Evolutionary conservation across 2,888 invertebrate genomes (phyloP), one percentile per base, ranked within the genome.

Genomic region (Apantesis nais): DNA sequence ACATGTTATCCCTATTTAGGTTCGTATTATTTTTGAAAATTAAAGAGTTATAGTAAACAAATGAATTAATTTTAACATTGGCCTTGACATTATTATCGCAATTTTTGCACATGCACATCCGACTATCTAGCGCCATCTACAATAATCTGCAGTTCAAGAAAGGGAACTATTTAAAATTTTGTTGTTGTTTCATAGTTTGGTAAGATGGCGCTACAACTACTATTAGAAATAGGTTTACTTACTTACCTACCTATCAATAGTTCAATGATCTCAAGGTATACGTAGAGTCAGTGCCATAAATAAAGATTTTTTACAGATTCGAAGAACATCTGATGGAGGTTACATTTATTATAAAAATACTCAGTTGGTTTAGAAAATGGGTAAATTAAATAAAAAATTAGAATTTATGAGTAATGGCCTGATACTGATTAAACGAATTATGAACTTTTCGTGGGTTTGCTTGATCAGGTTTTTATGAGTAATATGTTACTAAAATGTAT

Each of bases 11-110:
- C 70, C 41, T 11, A 25, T 73, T n/a, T 44, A 69, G 63, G 19
- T 44, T 19, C 37, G 58, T 31, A 69, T 67, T 34, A 68, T 70
- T 68, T 79, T 72, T 58, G 55, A 62, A 68, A 66, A 76, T 68
- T 71, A 73, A 11, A 55, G 64, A 67, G 67, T 66, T 63, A 63
- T 69, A 78, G 25, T 71, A 70, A 68, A 71, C 66, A 67, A 68
- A 76, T 72, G 61, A 71, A 76, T 72, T 71, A 71, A 78, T 79
- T 80, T 84, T 87, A 90, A 86, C 89, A 88, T 86, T 92, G 93
- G 91, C 94, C 94, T 94, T 94, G 94, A 93, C 94, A 93, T 93
- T 90, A 91, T 87, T 90, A 90, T 89, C 88, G 89, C 85, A 86
- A 89, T 88, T 89, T 86, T 91, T 86, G 90, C 91, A 91, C 90